Evolutionary conservation across 1,140 invertebrate species (phyloP), one percentile per base, ranked within the genome.

Genomic region (Calliopsis andreniformis): DNA sequence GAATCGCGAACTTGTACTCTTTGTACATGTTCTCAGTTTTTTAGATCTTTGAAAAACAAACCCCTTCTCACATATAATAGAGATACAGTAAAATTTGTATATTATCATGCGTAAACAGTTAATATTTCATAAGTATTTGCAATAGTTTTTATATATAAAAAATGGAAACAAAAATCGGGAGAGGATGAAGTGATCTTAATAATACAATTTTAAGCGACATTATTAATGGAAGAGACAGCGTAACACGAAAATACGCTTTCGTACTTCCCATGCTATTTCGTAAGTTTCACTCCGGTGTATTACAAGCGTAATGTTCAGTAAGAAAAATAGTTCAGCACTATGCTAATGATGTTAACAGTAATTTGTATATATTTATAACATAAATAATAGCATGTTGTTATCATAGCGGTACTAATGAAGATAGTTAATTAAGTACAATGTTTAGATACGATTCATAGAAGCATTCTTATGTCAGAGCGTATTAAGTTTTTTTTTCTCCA

Each of bases 401-500:
- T 35, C 62, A 45, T 80, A 83, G 62, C 77, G 72, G 76, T 70
- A 79, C 55, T 79, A 79, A 83, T 73, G 63, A 72, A 79, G 80
- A 70, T 68, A 68, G 79, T 83, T 84, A 86, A 78, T 86, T 87
- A 89, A 89, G 87, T 89, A 89, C 88, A 83, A 83, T 70, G 69
- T 88, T 86, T 82, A 87, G 71, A 83, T 83, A 83, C 80, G 63
- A 63, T 82, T 66, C 43, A 35, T 84, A 81, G 75, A 76, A 83
- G 76, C 79, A 80, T 56, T 43, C 69, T 68, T 72, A 59, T 47
- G 42, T 78, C 78, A 78, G 49, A 79, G 59, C 23, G 79, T 83
- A 62, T 64, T 78, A 79, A 67, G 78, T 66, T 78, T 63, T 35
- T 77, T 75, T 25, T 72, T 20, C 61, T 47, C 68, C 53, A n/a